Conservation (phyloP, 1,140 invertebrate genomes). For the Drosophila paulistorum region DNA sequence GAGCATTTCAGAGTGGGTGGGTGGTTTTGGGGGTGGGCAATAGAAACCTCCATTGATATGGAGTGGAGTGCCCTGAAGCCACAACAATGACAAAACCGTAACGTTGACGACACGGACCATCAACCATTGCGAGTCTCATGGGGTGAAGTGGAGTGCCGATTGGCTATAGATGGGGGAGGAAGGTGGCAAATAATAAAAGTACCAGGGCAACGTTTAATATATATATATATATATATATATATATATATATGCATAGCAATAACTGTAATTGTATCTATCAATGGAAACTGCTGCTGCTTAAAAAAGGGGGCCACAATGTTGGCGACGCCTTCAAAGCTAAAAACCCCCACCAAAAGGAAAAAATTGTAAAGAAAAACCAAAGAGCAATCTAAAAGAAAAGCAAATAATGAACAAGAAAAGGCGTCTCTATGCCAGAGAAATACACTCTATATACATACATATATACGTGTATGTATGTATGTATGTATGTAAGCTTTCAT, state of each 20-base stretch:
- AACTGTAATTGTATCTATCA: slow-evolving; percentile 77
- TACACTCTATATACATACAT: slow-evolving; percentile 12
- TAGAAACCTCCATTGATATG: background rate
- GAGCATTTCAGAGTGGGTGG: slow-evolving; percentile 9
- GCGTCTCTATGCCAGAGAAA: slow-evolving; percentile 41
- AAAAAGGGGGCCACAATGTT: slow-evolving; percentile 30
- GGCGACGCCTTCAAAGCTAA: slow-evolving; percentile 57
- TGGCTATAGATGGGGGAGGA: slow-evolving; percentile 21
- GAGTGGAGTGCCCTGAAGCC: slow-evolving; percentile 34
- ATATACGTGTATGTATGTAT: slow-evolving; percentile 31
- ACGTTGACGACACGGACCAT: slow-evolving; percentile 37
- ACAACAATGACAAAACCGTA: slow-evolving; percentile 61
- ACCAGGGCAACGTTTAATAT: slow-evolving; percentile 11
- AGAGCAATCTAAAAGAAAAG: slow-evolving; percentile 17
- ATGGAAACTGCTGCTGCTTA: slow-evolving; percentile 41
- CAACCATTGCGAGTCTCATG: background rate
- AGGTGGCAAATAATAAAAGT: slow-evolving; percentile 2
- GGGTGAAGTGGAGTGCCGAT: background rate
- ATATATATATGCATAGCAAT: slow-evolving; percentile 16
- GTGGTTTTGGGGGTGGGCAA: background rate
- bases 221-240: no score
- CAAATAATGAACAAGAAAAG: slow-evolving; percentile 58
- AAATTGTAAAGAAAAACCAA: slow-evolving; percentile 46
- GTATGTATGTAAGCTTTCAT: slow-evolving; percentile 28
- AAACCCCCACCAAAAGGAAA: slow-evolving; percentile 46